phyloP scores from a whole-genome alignment of 2,888 invertebrate species.

The Unio delphinus region DNA sequence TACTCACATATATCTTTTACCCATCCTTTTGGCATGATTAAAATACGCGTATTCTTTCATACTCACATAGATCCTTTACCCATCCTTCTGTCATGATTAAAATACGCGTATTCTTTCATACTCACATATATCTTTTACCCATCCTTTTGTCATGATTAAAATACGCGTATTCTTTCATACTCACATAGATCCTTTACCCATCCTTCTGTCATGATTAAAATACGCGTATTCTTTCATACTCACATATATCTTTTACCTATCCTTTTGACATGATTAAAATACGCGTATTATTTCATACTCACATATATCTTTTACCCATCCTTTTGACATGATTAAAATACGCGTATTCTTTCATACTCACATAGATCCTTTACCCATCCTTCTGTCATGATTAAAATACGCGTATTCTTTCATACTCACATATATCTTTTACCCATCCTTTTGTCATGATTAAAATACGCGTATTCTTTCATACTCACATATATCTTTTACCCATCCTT shows the following conservation, averaged over 20 bases:
- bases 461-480: slow-evolving; percentile 48
- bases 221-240: slow-evolving; percentile 24
- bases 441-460: slow-evolving; percentile 57
- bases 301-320: slow-evolving; percentile 66
- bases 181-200: slow-evolving; percentile 65
- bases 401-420: slow-evolving; percentile 47
- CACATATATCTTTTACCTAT: slow-evolving; percentile 64
- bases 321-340: slow-evolving; percentile 51
- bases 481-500: slow-evolving; percentile 67
- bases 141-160: slow-evolving; percentile 67
- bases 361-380: slow-evolving; percentile 66
- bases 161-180: slow-evolving; percentile 16
- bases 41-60: not conserved
- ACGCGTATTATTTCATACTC: slow-evolving; percentile 27
- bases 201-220: slow-evolving; percentile 66
- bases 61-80: slow-evolving; percentile 66
- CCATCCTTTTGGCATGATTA: slow-evolving; percentile 67
- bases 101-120: slow-evolving; percentile 5
- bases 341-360: slow-evolving; percentile 38
- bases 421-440: slow-evolving; percentile 65
- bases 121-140: slow-evolving; percentile 66
- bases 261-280: slow-evolving; percentile 57
- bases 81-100: slow-evolving; percentile 67
- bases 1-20: slow-evolving; percentile 65
- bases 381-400: slow-evolving; percentile 59